A percentile compares a stretch with the other conserved stretches of the same genome.
Evolutionary conservation across 2,113 vertebrate genomes (phyloP).

Genomic region (Aepyceros melampus): DNA sequence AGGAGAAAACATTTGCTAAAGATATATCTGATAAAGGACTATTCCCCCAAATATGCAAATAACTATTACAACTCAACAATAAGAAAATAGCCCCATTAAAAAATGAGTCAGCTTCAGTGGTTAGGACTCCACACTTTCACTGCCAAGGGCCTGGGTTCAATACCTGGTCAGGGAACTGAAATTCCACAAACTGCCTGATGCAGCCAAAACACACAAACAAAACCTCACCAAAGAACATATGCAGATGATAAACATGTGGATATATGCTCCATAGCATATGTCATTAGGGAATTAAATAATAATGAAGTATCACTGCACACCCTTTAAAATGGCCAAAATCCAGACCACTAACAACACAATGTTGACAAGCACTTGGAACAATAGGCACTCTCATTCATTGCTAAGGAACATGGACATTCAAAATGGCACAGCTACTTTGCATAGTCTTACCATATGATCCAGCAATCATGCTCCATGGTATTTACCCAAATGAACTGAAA

Average conservation of each 20-base stretch:
- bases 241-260: background rate
- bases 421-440: background rate
- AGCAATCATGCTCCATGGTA: background rate
- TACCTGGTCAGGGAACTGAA: background rate
- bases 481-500: background rate
- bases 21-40: background rate
- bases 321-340: background rate
- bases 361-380: background rate
- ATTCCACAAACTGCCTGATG: background rate
- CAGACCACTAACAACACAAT: background rate
- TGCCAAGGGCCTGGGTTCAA: background rate
- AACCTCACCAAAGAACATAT: background rate
- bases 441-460: background rate
- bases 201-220: background rate
- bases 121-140: background rate
- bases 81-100: background rate
- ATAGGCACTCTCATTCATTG: background rate
- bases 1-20: background rate
- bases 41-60: background rate
- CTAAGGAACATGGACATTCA: background rate
- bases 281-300: background rate
- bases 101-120: background rate
- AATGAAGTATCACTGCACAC: background rate
- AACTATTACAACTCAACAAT: background rate
- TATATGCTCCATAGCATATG: background rate